phyloP scores from a whole-genome alignment of 2,888 invertebrate genomes.

The Deilephila porcellus region DNA sequence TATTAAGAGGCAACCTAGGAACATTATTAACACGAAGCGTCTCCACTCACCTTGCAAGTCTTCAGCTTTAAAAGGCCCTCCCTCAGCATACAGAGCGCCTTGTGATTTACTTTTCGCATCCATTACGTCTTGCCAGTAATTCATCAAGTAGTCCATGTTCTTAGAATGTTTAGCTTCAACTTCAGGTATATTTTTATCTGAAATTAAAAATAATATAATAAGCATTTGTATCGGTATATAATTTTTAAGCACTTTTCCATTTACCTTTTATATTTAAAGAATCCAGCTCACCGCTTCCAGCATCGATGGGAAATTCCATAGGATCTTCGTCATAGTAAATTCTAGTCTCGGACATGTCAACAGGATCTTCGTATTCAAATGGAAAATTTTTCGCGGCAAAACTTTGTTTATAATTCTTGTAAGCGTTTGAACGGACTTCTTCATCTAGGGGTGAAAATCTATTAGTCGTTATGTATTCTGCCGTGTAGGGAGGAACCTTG shows the following conservation, averaged over 20 bases:
- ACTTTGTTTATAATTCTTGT: constrained; percentile 78
- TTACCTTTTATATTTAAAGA: constrained; percentile 70
- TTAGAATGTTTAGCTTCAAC: constrained; percentile 61
- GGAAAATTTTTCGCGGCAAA: constrained; percentile 78
- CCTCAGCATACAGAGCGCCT: constrained; percentile 73
- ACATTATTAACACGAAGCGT: constrained; percentile 31
- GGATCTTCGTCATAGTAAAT: constrained; percentile 84
- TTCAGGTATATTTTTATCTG: constrained; percentile 48
- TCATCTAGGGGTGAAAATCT: constrained; percentile 74
- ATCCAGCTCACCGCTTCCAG: constrained; percentile 75
- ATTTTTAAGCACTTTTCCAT: constrained; percentile 15
- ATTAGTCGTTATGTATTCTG: constrained; percentile 74
- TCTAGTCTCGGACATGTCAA: constrained; percentile 81
- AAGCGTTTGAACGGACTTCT: constrained; percentile 74
- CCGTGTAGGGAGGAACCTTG: constrained; percentile 70
- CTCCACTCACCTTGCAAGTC: constrained; percentile 68
- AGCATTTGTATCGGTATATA: neutral
- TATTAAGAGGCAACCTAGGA: constrained; percentile 45
- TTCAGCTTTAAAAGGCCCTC: constrained; percentile 72
- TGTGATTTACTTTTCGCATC: constrained; percentile 64
- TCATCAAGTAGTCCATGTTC: constrained; percentile 76
- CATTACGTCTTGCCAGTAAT: constrained; percentile 71
- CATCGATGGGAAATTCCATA: constrained; percentile 69
- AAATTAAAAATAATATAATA: constrained; percentile 32
- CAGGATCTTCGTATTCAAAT: constrained; percentile 77